Evolutionary conservation across 2,888 invertebrate species (phyloP), one percentile per base, ranked within the genome.

Genomic region (Shargacucullia verbasci): DNA sequence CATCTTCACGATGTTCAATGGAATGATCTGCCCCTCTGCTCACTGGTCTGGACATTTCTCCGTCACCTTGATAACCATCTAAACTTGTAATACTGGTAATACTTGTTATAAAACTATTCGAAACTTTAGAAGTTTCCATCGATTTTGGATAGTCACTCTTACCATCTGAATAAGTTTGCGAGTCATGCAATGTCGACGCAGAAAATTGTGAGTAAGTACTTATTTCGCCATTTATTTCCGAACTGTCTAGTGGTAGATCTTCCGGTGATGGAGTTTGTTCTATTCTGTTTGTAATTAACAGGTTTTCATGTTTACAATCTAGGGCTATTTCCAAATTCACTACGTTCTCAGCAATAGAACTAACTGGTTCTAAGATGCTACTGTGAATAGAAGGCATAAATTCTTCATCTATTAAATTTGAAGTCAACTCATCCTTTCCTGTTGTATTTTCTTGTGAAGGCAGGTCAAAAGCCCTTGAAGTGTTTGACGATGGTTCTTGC

Each of bases 31-130:
- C 96, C 44, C 96, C 96, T 66, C 98, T 95, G 76, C 98, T 98
- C 0, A 97, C 97, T 0, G 98, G 98, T 60, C 98, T 94, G 20
- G 98, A 98, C 96, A 97, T 97, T 91, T 98, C 98, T 5, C 98
- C 98, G 88, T 98, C 98, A 9, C 98, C 98, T 90, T 98, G 98
- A 90, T 98, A 98, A 38, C 99, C 98, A 87, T 99, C 98, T 71
- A 98, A 94, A 88, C 98, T 98, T 27, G 97, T 97, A 62, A 98
- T 97, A 83, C 98, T 98, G n/a, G 98, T 98, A 13, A 98, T 97
- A 81, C 98, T 97, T 1, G 97, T 97, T 14, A 98, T 96, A 80
- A 97, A 97, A 85, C 97, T 97, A 74, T 95, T 96, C 6, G 96
- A 96, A 10, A 96, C 95, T 88, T 96, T 96, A 39, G 95, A 95